Percentiles rank a stretch among this genome's conserved stretches.
Conservation (phyloP, 2,888 invertebrate species). For the Bellardia bayeri region DNA sequence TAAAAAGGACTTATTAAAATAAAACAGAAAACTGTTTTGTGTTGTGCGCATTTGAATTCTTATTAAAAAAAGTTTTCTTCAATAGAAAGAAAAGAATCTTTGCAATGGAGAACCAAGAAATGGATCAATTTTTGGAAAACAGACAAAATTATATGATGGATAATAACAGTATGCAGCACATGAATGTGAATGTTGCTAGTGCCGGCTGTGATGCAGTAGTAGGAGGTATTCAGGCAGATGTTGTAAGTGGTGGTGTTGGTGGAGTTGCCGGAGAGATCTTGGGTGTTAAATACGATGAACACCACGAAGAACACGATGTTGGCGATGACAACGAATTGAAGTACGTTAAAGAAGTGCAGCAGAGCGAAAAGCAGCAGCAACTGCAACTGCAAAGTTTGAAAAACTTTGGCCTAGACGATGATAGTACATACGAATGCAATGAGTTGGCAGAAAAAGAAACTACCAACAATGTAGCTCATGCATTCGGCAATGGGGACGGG, state of each 20-base stretch:
- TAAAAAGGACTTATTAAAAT: conserved; percentile 52
- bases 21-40: conserved; percentile 11
- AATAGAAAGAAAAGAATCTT: conserved; percentile 25
- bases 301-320: conserved; percentile 78
- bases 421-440: conserved; percentile 67
- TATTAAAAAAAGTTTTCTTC: conserved; percentile 2
- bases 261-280: conserved; percentile 74
- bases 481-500: conserved; percentile 69
- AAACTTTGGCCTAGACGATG: conserved; percentile 72
- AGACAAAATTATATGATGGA: conserved; percentile 77
- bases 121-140: conserved; percentile 80
- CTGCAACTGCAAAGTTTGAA: conserved; percentile 70
- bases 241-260: conserved; percentile 72
- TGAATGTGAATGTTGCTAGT: conserved; percentile 77
- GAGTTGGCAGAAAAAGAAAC: conserved; percentile 72
- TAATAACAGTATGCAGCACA: conserved; percentile 75
- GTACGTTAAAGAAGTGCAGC: conserved; percentile 89
- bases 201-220: conserved; percentile 73
- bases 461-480: conserved; percentile 65
- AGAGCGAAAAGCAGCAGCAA: conserved; percentile 83
- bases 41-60: conserved; percentile 48
- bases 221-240: conserved; percentile 58
- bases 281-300: conserved; percentile 78
- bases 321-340: conserved; percentile 95
- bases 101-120: conserved; percentile 82